Conservation (phyloP, 2,797 vertebrate species). For the Nyctalus aviator region DNA sequence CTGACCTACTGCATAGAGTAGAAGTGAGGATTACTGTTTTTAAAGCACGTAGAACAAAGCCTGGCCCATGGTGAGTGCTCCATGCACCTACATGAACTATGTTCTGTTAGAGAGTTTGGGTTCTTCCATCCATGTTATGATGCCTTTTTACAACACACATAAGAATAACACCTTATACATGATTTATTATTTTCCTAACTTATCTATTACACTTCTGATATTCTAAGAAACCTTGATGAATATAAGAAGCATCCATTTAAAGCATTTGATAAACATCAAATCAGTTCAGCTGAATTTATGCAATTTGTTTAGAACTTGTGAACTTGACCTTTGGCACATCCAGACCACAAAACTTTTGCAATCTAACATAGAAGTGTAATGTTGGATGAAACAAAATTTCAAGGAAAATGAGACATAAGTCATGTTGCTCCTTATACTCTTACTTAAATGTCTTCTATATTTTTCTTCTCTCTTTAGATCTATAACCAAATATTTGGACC, state of each 20-base stretch:
- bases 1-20: not conserved
- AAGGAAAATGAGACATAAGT: conserved; percentile 23
- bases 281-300: not conserved
- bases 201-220: not conserved
- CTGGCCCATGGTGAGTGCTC: not conserved
- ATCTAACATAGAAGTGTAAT: not conserved
- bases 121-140: not conserved
- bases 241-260: not conserved
- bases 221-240: not conserved
- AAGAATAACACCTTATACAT: not conserved
- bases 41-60: not conserved
- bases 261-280: not conserved
- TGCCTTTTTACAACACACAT: not conserved
- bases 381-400: not conserved
- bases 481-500: conserved; percentile 13
- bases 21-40: not conserved
- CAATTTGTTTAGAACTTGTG: not conserved
- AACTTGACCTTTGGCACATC: not conserved
- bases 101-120: not conserved
- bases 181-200: conserved; percentile 9
- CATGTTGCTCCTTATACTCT: not conserved
- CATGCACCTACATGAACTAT: not conserved
- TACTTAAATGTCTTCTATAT: not conserved
- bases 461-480: conserved; percentile 37
- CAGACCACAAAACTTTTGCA: not conserved